Percentiles rank a stretch among this genome's conserved stretches.
These are phyloP conservation scores for Drosophila seguyi DNA, from an alignment of 1,140 invertebrate species.

Conservation along the genomic window DNA sequence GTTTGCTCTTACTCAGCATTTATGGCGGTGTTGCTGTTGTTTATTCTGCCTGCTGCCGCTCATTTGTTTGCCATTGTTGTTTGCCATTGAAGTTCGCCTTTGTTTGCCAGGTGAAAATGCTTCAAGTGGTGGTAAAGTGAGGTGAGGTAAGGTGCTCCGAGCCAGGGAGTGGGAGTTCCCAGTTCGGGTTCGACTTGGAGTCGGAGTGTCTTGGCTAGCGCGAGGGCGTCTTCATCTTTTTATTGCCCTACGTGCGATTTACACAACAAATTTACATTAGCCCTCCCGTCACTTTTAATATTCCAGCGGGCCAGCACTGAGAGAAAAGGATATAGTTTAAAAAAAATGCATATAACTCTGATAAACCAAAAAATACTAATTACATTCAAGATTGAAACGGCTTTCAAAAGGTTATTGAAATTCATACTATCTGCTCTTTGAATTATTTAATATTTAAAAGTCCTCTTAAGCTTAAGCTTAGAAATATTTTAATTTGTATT, in stretches of 20 bases:
- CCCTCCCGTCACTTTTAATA: constrained; percentile 13
- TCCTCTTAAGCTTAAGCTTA: background rate
- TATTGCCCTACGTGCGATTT: constrained; percentile 66
- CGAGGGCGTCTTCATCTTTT: constrained; percentile 56
- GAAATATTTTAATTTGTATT: background rate
- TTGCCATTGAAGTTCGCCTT: constrained; percentile 76
- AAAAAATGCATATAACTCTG: background rate
- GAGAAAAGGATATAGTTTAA: background rate
- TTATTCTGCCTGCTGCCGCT: constrained; percentile 57
- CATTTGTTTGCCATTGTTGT: constrained; percentile 82
- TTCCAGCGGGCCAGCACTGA: constrained; percentile 12
- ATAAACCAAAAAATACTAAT: background rate
- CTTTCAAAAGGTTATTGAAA: background rate
- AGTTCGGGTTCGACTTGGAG: constrained; percentile 7
- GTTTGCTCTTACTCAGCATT: constrained; percentile 80
- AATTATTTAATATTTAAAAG: background rate
- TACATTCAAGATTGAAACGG: background rate
- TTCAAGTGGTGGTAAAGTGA: background rate
- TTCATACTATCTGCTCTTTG: too few species aligned
- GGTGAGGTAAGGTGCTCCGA: background rate
- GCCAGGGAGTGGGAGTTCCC: constrained; percentile 33
- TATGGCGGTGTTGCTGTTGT: constrained; percentile 62
- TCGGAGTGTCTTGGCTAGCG: constrained; percentile 26
- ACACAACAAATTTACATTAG: constrained; percentile 76
- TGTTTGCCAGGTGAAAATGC: constrained; percentile 80